A percentile compares a stretch with the other conserved stretches of the same genome.
Conservation (phyloP, 2,888 invertebrate species). For the Junonia oenone region DNA sequence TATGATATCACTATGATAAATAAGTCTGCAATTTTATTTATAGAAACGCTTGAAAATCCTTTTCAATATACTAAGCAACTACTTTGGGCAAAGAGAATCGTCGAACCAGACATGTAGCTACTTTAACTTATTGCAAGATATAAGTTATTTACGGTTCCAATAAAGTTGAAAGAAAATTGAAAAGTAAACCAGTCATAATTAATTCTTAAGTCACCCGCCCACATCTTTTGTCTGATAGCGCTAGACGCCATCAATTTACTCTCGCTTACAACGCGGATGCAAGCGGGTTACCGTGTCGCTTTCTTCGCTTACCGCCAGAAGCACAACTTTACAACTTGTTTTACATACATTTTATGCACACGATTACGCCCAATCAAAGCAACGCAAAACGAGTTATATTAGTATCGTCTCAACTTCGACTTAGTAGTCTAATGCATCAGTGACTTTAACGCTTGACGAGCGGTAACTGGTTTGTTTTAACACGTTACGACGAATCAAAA, state of each 20-base stretch:
- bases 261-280: constrained; percentile 50
- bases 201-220: not conserved
- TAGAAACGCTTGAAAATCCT: no score
- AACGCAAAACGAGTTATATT: not conserved
- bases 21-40: no score
- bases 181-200: not conserved
- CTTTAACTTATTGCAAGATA: no score
- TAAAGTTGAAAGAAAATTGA: not conserved
- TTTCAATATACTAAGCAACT: no score
- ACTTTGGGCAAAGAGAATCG: no score
- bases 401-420: not conserved
- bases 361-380: constrained; percentile 4
- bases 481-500: constrained; percentile 52
- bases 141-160: no score
- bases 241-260: constrained; percentile 38
- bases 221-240: constrained; percentile 10
- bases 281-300: constrained; percentile 65
- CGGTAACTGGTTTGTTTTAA: constrained; percentile 62
- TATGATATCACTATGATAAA: no score
- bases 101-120: no score
- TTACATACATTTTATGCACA: constrained; percentile 30
- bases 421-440: constrained; percentile 17
- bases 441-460: constrained; percentile 5
- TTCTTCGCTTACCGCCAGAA: constrained; percentile 53
- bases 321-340: constrained; percentile 36